Conservation (phyloP, 2,113 vertebrate genomes). For the Toxostoma redivivum region DNA sequence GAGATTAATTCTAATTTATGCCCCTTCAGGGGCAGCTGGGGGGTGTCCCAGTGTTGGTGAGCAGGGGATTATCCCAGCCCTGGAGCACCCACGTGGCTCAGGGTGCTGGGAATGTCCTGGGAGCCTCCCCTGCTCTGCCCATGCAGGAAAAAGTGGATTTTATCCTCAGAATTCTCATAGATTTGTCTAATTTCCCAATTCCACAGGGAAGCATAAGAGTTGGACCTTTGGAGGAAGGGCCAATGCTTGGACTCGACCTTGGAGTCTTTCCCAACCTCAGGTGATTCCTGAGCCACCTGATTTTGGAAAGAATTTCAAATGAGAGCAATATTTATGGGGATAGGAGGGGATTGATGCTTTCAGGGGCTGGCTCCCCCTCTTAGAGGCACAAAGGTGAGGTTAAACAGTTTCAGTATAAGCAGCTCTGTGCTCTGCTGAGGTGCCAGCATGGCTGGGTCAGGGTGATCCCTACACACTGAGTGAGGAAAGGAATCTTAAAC, state of each 20-base stretch:
- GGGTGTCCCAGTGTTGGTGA: background rate
- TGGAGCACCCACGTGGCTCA: background rate
- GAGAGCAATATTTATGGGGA: background rate
- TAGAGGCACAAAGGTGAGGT: background rate
- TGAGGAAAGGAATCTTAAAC: background rate
- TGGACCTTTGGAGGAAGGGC: background rate
- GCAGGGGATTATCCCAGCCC: background rate
- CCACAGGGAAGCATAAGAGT: background rate
- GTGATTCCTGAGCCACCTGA: background rate
- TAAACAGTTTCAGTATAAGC: background rate
- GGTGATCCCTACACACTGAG: fast-evolving
- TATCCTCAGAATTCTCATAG: background rate
- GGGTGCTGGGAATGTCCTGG: background rate
- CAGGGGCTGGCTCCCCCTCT: background rate
- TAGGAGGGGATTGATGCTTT: background rate
- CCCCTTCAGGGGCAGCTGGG: background rate
- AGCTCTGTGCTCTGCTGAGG: background rate
- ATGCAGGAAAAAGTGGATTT: fast-evolving
- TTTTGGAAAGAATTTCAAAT: background rate
- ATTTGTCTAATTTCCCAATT: background rate
- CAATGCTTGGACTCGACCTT: fast-evolving
- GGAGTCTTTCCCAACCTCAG: background rate
- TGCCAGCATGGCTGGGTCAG: background rate
- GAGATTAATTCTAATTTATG: background rate
- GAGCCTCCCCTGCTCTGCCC: background rate